Percentiles rank a stretch among this genome's conserved stretches.
Evolutionary conservation across 2,888 invertebrate genomes (phyloP).

Genomic region (Dioctria linearis): DNA sequence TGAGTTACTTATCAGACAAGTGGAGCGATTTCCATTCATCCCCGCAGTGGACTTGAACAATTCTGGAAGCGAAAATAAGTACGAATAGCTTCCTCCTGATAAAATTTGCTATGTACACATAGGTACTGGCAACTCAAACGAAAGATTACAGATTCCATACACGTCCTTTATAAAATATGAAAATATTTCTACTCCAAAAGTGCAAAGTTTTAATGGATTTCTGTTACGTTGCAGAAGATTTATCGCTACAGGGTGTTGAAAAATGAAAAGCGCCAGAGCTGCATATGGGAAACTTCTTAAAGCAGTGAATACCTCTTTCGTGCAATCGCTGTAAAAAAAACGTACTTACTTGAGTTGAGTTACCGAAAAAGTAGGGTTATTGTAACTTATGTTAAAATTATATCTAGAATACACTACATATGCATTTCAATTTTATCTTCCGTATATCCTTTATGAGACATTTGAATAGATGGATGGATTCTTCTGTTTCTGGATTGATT

Average conservation of each 20-base stretch:
- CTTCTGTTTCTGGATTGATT: no score
- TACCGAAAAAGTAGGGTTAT: no score
- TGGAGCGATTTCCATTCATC: not conserved
- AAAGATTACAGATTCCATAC: constrained; percentile 40
- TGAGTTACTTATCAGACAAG: not conserved
- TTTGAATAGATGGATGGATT: no score
- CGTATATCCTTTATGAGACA: no score
- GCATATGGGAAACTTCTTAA: constrained; percentile 39
- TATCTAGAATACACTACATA: no score
- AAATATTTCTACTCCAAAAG: constrained; percentile 42
- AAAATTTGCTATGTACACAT: constrained; percentile 1
- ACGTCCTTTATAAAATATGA: constrained; percentile 38
- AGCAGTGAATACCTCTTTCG: constrained; percentile 22
- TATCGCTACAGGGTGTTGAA: constrained; percentile 52
- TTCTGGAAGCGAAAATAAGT: not conserved
- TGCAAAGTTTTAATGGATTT: constrained; percentile 56
- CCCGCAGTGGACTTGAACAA: constrained; percentile 2
- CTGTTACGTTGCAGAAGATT: constrained; percentile 56
- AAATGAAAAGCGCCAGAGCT: constrained; percentile 46
- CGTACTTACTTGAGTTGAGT: not conserved
- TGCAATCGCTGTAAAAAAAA: constrained; percentile 38
- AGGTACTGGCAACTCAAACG: constrained; percentile 48
- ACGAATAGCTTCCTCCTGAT: constrained; percentile 4
- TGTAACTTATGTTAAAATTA: no score
- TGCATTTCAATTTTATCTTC: no score